Base-by-base conservation (phyloP, 2,888 invertebrate species). In the Thymelicus acteon region DNA sequence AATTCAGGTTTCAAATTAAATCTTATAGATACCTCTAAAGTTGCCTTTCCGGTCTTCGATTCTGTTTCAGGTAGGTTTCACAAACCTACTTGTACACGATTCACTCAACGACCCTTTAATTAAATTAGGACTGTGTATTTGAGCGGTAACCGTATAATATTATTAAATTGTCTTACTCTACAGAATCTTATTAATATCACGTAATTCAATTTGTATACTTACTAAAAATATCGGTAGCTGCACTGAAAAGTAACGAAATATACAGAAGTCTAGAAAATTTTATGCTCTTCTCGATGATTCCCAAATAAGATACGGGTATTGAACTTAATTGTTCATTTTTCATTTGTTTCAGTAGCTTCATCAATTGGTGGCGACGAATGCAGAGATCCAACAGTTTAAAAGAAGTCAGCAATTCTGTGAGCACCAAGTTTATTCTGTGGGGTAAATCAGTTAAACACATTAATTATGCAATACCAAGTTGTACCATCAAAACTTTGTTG, bases 381-480 rank as follows among this genome's bases (percentile, higher is more conserved):
- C 75, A 72, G 72, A 87, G 78, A 77, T 87, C 82, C 19, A 85
- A 67, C 48, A 87, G 80, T 76, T 81, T 82, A n/a, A 82, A 66
- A 6, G 80, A 79, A n/a, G 76, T 75, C 58, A 84, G 72, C 65
- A 83, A 52, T 79, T 89, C 88, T 5, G 86, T 85, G 47, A 86
- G 64, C 65, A 86, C 75, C 71, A 88, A 76, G 75, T 87, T 88
- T 67, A 82, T 78, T 58, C 88, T 88, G 83, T 61, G 37, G 47
- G 31, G 63, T 64, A 73, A 74, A 78, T 73, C 74, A 71, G 74
- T 77, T 70, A 54, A 49, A 44, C 65, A 65, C 60, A 65, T 71
- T 60, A 65, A 71, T 71, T 71, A 71, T 60, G 60, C 71, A 54
- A 60, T 15, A 24, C 65, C 54, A 60, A 60, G 64, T 52, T 70